Evolutionary conservation across 2,797 vertebrate species (phyloP).

Genomic region (Picus viridis): DNA sequence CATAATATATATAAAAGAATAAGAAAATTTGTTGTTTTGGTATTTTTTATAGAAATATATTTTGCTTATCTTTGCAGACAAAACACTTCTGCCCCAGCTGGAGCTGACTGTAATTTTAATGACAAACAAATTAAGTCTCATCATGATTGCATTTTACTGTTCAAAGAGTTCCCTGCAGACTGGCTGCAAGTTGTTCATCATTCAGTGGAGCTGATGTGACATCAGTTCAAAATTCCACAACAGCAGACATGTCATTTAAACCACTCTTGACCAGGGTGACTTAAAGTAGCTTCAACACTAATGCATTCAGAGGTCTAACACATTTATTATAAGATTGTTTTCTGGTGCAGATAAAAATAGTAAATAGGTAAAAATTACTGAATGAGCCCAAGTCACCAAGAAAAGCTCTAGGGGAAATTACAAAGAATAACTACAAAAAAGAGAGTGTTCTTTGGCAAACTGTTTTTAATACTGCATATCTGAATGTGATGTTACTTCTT

Average conservation of each 20-base stretch:
- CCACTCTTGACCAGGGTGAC: not conserved
- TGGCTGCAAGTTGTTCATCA: not conserved
- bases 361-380: not conserved
- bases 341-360: not conserved
- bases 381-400: not conserved
- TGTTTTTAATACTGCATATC: not conserved
- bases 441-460: not conserved
- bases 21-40: not conserved
- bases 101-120: constrained; percentile 9
- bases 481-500: not conserved
- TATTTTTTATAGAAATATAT: not conserved
- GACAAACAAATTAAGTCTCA: constrained; percentile 36
- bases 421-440: not conserved
- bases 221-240: not conserved
- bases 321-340: not conserved
- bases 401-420: not conserved
- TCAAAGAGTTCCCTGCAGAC: constrained; percentile 7
- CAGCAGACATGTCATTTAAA: not conserved
- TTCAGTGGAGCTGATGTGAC: constrained; percentile 6
- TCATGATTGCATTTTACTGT: constrained; percentile 4
- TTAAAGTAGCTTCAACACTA: not conserved
- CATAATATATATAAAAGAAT: not conserved
- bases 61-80: not conserved
- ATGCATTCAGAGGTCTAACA: not conserved
- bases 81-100: not conserved